Base-by-base conservation (phyloP, 2,888 invertebrate species). In the Tachina lurida region DNA sequence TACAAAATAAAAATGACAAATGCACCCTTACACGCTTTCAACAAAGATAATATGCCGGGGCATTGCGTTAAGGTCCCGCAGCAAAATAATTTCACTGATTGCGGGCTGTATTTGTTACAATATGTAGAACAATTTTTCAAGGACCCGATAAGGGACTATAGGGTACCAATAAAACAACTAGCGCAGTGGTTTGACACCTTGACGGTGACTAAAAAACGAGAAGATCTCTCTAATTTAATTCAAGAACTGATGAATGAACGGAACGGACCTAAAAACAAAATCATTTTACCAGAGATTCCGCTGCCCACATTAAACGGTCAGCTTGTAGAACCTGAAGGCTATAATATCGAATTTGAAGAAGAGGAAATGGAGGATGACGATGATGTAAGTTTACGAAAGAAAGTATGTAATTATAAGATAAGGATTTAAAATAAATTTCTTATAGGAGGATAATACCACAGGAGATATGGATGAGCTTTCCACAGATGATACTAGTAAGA, bases 101-200 rank as follows among this genome's bases (percentile, higher is more conserved):
- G 99, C 93, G 99, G 99, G 0, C 94, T 99, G 15, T 99, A 97
- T 93, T 94, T 99, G 83, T 93, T 99, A 76, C 98, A 99, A 92
- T 99, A 98, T 94, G 98, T 98, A 8, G 99, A 99, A 93, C 96
- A 96, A 84, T 99, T 99, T 93, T 98, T 98, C 93, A 95, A 96
- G 94, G 95, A 95, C 90, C 98, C 98, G 0, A 95, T 98, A 77
- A 94, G 94, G 88, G 96, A 97, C 92, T 98, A 96, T 90, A 93
- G 95, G 71, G 93, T 97, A 88, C 98, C 98, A 41, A 97, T 98
- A 88, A 96, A 96, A 91, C 95, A 96, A 86, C 93, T 98, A 85
- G 94, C 95, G 75, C 95, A 95, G 90, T 98, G 98, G 98, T 98
- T 98, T 92, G 95, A 96, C 87, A 96, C 96, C 90, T 95, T 97